Base-by-base conservation (phyloP, 2,888 invertebrate species). In the Eristalinus sepulchralis region DNA sequence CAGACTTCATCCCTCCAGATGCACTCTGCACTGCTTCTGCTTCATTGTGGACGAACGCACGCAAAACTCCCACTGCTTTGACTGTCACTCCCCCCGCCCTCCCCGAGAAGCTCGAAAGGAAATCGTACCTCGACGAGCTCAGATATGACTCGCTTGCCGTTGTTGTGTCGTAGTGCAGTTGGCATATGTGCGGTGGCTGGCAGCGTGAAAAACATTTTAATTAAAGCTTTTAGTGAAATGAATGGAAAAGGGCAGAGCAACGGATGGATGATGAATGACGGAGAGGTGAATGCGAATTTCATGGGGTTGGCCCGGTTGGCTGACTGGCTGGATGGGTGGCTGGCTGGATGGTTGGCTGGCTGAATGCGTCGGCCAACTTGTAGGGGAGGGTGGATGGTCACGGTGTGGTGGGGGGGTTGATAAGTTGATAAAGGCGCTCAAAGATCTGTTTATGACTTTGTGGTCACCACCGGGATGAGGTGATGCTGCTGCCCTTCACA, bases 141-240 rank as follows among this genome's bases (percentile, higher is more conserved):
- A 47, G 17, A n/a, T 47, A 17, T 17, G 8, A n/a, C 17, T 1
- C 17, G 17, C 17, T 8, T 2, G 47, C 8, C 5, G 6, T n/a
- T 47, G 47, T 63, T 20, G 17, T 34, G 55, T 9, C 24, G 24
- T 53, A 24, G 27, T 55, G 53, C 68, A 53, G 24, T 62, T 34
- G 31, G 67, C 55, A 62, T 73, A 67, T 67, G 47, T 47, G 39
- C 55, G 36, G 22, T 20, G 88, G 88, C 89, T 86, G 88, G 89
- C 83, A 90, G 88, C 81, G 89, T 89, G 84, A 91, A 90, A 89
- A 91, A 91, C 91, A 91, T 91, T 89, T 89, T 89, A 83, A 85
- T 88, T 85, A 71, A 72, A 83, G 79, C 79, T 79, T 77, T 88
- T 87, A 88, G 82, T 72, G 53, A 76, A 84, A 80, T 73, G 76